Base-by-base conservation (phyloP, 1,140 invertebrate species). In the Oreohelix idahoensis region DNA sequence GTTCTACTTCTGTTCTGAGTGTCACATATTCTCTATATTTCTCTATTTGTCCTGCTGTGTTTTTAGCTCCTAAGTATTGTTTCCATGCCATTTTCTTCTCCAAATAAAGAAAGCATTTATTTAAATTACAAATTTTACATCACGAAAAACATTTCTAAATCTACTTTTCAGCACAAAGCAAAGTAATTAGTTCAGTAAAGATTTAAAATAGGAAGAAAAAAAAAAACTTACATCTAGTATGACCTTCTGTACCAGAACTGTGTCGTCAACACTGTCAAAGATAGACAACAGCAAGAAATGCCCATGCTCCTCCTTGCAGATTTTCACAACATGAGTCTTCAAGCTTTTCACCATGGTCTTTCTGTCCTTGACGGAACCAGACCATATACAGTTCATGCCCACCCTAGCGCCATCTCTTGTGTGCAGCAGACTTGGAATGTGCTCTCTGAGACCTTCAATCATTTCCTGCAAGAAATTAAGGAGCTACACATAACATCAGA, bases 241-340 rank as follows among this genome's bases (percentile, higher is more conserved):
- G 23, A 95, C 95, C 93, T 98, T 98, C 86, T 96, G 96, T 35
- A 98, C 93, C 0, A 98, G 92, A 73, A 97, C 95, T 2, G 97
- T 99, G 88, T 99, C 97, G 92, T 99, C 98, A 0, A 98, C 95
- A n/a, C 94, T 94, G 90, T 98, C 97, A 85, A 98, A 95, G 71
- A 98, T 93, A 0, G 96, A 95, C 79, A 98, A 93, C 45, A 99
- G 91, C 15, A 97, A 94, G 32, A 96, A 92, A 90, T 97, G 96
- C 0, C 97, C 97, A 89, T 97, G 95, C 91, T 98, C 96, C 85
- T 98, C 97, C 51, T 94, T 95, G 35, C 95, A 95, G 17, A 98
- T 94, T 84, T 96, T 95, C 20, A 95, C 93, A 4, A 97, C 94
- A 92, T 97, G 95, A 71, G 96, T 96, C 92, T 98, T 98, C 8